Base-by-base conservation (phyloP, 2,888 invertebrate genomes). In the Iphiclides podalirius region DNA sequence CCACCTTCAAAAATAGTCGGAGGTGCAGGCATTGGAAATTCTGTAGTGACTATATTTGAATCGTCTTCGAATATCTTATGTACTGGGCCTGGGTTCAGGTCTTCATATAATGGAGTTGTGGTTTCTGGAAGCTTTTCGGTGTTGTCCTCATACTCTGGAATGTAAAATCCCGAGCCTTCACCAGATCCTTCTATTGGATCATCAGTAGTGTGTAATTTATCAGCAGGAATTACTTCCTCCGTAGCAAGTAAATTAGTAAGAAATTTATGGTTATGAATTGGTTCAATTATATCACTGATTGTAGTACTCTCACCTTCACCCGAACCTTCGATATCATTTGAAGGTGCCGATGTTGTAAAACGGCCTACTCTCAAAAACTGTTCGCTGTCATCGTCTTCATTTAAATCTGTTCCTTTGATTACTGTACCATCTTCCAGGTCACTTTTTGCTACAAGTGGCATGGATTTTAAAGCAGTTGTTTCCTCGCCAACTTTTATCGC, bases 351-450 rank as follows among this genome's bases (percentile, higher is more conserved):
- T 37, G 73, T 59, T 7, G 72, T 59, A 48, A 71, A 60, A 33
- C 57, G 71, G 12, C 74, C 70, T 1, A 82, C 82, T 69, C 73
- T 82, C 53, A 89, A 65, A 63, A 81, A 89, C 57, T 75, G 70
- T 44, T 72, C 60, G 48, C 73, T 79, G 53, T 89, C 86, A 53
- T 89, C 87, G 47, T 89, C 87, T 47, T 84, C 79, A 34, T 63
- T 63, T 37, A 55, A 48, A 53, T 61, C 66, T 46, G 58, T 61
- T 52, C 72, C 73, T 46, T 78, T 76, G 52, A 84, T 75, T 31
- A 90, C 72, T 52, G 74, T 72, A 1, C 87, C 86, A 52, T 84
- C 81, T 44, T 86, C 85, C 55, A 89, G 73, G 64, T 81, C 83
- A 59, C 61, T 82, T 49, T 56, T 64, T 33, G 75, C 75, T 47